These are phyloP conservation scores for Yoshiicerus persimilis DNA, from an alignment of 1,140 invertebrate genomes.

Conservation along the genomic window DNA sequence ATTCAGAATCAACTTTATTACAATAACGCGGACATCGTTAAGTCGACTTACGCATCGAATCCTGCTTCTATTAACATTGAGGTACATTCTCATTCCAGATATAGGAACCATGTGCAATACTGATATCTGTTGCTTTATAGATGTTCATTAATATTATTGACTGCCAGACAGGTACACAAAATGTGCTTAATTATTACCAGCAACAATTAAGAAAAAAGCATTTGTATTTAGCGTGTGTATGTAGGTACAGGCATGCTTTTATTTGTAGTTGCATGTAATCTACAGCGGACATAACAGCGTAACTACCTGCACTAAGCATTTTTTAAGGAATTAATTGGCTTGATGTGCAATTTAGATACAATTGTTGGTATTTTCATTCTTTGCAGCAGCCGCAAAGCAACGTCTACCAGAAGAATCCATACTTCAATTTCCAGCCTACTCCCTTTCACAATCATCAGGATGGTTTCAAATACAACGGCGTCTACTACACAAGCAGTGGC, in stretches of 20 bases:
- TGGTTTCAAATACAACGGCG: not conserved
- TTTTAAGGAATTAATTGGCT: not conserved
- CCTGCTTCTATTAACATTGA: not conserved
- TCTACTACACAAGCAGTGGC: not conserved
- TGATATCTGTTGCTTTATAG: not conserved
- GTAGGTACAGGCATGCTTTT: too few relatives aligned
- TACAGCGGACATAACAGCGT: too few relatives aligned
- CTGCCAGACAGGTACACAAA: not conserved
- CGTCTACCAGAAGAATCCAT: not conserved
- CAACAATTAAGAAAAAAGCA: too few relatives aligned
- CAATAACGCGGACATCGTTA: not conserved
- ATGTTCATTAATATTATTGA: not conserved
- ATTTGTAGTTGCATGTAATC: not conserved
- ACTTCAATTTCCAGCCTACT: not conserved
- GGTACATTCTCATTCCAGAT: not conserved
- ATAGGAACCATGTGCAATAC: not conserved
- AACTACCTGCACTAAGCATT: not conserved
- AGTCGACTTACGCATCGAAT: not conserved
- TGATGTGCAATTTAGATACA: not conserved
- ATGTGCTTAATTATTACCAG: not conserved
- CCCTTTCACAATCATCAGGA: not conserved
- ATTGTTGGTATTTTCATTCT: not conserved
- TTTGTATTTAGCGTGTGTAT: too few relatives aligned
- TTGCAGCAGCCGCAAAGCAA: not conserved
- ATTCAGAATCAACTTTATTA: not conserved